phyloP scores from a whole-genome alignment of 1,140 invertebrate species.

The Drosophila lacertosa region DNA sequence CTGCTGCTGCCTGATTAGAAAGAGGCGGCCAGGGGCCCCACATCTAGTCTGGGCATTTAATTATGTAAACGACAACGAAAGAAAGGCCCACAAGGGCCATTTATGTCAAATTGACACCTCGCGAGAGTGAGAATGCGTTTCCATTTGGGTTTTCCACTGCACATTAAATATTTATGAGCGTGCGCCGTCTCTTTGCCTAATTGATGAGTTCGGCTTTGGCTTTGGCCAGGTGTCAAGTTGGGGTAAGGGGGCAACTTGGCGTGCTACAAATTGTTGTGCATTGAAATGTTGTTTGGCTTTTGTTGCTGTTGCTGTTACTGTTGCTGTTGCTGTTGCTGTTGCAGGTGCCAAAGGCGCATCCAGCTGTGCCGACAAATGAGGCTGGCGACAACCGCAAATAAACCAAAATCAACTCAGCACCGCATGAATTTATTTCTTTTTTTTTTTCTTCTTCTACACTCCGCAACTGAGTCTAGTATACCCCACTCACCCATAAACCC shows the following conservation, averaged over 20 bases:
- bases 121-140: constrained; percentile 38
- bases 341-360: constrained; percentile 68
- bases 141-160: constrained; percentile 7
- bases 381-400: constrained; percentile 79
- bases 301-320: constrained; percentile 21
- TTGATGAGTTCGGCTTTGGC: constrained; percentile 64
- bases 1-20: constrained; percentile 60
- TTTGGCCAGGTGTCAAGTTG: constrained; percentile 42
- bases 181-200: constrained; percentile 64
- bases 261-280: constrained; percentile 55
- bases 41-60: constrained; percentile 61
- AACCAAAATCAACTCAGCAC: constrained; percentile 73
- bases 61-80: constrained; percentile 68
- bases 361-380: constrained; percentile 81
- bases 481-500: neutral
- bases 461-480: neutral
- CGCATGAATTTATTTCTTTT: too few relatives aligned
- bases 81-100: constrained; percentile 52
- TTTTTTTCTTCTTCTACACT: too few relatives aligned
- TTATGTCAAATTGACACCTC: constrained; percentile 82
- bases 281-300: constrained; percentile 29
- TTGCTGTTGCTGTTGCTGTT: constrained; percentile 28
- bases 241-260: constrained; percentile 13
- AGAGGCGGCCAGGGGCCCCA: neutral
- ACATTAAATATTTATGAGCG: constrained; percentile 79